Evolutionary conservation across 2,113 vertebrate genomes (phyloP).

Genomic region (Oriolus oriolus): DNA sequence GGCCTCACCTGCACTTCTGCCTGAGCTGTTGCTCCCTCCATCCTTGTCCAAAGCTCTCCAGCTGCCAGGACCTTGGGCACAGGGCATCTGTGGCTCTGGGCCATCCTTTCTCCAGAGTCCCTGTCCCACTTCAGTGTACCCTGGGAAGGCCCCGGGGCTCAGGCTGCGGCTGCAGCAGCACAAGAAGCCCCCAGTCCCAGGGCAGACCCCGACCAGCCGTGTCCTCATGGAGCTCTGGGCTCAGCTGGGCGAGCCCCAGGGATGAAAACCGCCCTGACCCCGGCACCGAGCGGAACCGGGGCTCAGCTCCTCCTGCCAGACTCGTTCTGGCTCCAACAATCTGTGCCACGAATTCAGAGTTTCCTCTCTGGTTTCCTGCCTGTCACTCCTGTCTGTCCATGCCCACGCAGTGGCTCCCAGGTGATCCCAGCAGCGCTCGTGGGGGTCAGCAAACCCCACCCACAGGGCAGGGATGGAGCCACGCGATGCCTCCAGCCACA

Average conservation of each 20-base stretch:
- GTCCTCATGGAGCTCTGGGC: not conserved
- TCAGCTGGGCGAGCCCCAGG: not conserved
- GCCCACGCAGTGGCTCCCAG: not conserved
- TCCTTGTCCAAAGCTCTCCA: not conserved
- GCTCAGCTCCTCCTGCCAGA: not conserved
- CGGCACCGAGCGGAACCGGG: fast-evolving
- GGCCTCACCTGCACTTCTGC: not conserved
- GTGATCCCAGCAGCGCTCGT: not conserved
- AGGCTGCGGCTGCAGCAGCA: not conserved
- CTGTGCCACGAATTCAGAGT: not conserved
- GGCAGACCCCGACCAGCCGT: not conserved
- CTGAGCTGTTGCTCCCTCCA: not conserved
- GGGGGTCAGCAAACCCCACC: not conserved
- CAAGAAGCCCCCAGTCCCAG: not conserved
- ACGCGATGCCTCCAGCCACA: not conserved
- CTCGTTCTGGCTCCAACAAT: not conserved
- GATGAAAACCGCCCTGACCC: not conserved
- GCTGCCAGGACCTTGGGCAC: no score
- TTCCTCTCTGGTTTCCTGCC: not conserved
- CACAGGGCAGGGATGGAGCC: not conserved
- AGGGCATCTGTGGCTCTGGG: no score
- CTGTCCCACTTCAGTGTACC: fast-evolving
- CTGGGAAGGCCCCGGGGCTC: not conserved
- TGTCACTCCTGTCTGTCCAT: not conserved
- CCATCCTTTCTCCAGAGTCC: not conserved